Evolutionary conservation across 2,888 invertebrate species (phyloP), one percentile per base, ranked within the genome.

Genomic region (Bursaphelenchus okinawaensis): DNA sequence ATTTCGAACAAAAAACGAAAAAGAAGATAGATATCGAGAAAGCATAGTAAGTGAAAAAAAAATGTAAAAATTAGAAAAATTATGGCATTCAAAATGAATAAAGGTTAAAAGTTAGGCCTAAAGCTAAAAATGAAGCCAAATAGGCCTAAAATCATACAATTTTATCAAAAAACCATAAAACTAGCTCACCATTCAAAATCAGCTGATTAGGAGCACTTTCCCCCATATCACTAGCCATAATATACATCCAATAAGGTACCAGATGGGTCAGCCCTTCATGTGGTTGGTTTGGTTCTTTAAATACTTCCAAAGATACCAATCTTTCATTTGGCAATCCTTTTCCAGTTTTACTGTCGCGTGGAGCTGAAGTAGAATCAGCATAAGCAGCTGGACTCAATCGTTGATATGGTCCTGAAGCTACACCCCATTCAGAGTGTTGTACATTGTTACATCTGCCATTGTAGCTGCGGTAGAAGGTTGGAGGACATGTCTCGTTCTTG

Each of bases 151-250:
- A n/a, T n/a, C n/a, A n/a, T n/a, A n/a, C n/a, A n/a, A n/a, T n/a
- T n/a, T n/a, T n/a, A n/a, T n/a, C n/a, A n/a, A n/a, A n/a, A 29
- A 40, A 40, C 2, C 12, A 40, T 40, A n/a, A 54, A 3, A 23
- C 65, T 65, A 12, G 58, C 68, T 26, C 12, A 73, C 73, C 74
- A 28, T 72, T 72, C 16, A 66, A 55, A 26, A 73, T 57, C 27
- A 65, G 62, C 52, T 74, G 72, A 16, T 73, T 69, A 7, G 77
- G 74, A 7, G 89, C 0, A 86, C 86, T 74, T 89, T 88, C 69
- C 86, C 87, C 79, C 68, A 80, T 65, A 63, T 82, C 82, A 12
- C 74, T 72, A 7, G 79, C 75, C 28, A 82, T 67, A 63, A 82
- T 70, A 60, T 82, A 78, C 71, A 79, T 71, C 82, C 82, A 83